A percentile compares a stretch with the other conserved stretches of the same genome.
phyloP scores from a whole-genome alignment of 2,888 invertebrate genomes.

The Congeria kusceri region DNA sequence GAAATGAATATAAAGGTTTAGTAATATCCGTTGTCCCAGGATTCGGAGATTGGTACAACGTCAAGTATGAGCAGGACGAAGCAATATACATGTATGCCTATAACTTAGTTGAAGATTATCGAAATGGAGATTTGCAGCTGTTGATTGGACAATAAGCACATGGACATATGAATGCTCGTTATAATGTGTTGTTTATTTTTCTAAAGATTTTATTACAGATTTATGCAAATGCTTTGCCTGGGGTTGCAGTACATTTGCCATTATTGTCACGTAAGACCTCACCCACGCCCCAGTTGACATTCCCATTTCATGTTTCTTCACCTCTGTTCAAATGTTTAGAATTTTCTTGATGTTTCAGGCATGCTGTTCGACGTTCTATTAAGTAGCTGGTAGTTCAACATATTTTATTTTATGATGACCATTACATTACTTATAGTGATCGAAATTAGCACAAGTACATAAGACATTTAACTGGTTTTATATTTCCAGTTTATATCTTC shows the following conservation, averaged over 20 bases:
- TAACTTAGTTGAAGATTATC: slow-evolving; percentile 21
- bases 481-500: no score
- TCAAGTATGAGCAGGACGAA: slow-evolving; percentile 34
- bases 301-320: neutral
- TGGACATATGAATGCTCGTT: no score
- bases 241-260: no score
- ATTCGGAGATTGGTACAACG: slow-evolving; percentile 32
- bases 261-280: no score
- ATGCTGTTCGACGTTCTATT: neutral
- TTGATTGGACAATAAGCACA: neutral
- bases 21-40: slow-evolving; percentile 23
- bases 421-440: neutral
- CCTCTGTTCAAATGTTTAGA: slow-evolving; percentile 1
- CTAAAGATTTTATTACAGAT: slow-evolving; percentile 1
- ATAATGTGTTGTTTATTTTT: no score
- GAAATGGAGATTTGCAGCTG: slow-evolving; percentile 23
- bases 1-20: slow-evolving; percentile 3
- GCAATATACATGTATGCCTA: slow-evolving; percentile 38
- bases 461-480: no score
- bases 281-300: no score
- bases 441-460: neutral
- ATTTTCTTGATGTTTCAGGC: slow-evolving; percentile 2
- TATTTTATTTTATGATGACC: slow-evolving; percentile 5
- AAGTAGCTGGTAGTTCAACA: neutral
- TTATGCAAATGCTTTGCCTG: neutral